Base-by-base conservation (phyloP, 2,888 invertebrate genomes). In the Yponomeuta plumbellus region DNA sequence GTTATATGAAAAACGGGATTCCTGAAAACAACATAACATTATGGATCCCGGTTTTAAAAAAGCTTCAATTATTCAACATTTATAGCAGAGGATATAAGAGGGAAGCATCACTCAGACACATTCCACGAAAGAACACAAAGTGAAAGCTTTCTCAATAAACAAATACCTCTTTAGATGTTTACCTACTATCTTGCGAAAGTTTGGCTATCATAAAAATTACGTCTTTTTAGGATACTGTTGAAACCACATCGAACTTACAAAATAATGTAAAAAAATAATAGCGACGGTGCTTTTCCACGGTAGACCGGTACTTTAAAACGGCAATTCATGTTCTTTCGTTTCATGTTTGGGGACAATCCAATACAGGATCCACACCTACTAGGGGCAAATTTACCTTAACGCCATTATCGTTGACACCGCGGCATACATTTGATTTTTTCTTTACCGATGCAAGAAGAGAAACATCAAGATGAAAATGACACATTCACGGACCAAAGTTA, bases 401-500 rank as follows among this genome's bases (percentile, higher is more conserved):
- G 96, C 96, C 93, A 97, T 96, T 88, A 97, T 96, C 90, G 97
- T 96, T 78, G 97, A 97, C 87, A 97, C 97, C 88, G 97, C 97
- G 94, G 97, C 96, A 94, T 97, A 97, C 96, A 97, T 97, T 95
- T 97, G 97, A 94, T 97, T 96, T 94, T 94, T 94, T 93, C 94
- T 94, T 92, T 89, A 89, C 86, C 80, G 92, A 92, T 91, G 92
- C 92, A 92, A 92, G 92, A 92, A 93, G 91, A 91, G 86, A 92
- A 91, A 89, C 87, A 92, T 74, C 84, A 85, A 88, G 80, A 87
- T 89, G 85, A 90, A 89, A 83, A 88, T 80, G 85, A 85, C 73
- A 76, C 26, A 67, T 56, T 76, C n/a, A 23, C 20, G 20, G 63
- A 63, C 23, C 62, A 62, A 34, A 62, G 23, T n/a, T 62, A 62